Evolutionary conservation across 2,797 vertebrate genomes (phyloP).

Genomic region (Syngnathus acus): DNA sequence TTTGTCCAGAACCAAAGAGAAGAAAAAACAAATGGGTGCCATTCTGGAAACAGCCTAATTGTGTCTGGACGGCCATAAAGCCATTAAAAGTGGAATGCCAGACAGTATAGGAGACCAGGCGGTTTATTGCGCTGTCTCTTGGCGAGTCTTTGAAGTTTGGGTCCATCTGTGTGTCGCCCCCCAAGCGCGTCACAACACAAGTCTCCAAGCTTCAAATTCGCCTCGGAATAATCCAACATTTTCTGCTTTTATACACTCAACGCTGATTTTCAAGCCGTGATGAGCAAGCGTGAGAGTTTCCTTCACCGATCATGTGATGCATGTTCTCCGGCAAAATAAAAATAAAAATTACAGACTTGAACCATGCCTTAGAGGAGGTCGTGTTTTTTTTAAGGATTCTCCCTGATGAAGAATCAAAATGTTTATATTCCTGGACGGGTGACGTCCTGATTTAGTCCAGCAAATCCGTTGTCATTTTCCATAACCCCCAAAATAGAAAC

Average conservation of each 20-base stretch:
- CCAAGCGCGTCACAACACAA: constrained; percentile 77
- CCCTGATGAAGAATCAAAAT: background rate
- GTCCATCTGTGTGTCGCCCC: constrained; percentile 79
- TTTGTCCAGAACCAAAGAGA: constrained; percentile 76
- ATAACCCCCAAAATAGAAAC: constrained; percentile 12
- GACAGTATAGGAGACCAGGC: constrained; percentile 91
- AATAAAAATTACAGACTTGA: constrained; percentile 38
- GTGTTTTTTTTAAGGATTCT: constrained; percentile 9
- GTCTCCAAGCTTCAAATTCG: constrained; percentile 1
- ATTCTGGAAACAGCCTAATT: constrained; percentile 93
- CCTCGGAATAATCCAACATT: background rate
- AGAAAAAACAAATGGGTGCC: constrained; percentile 89
- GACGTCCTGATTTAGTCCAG: background rate
- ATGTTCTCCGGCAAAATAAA: background rate
- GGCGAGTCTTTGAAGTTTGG: constrained; percentile 89
- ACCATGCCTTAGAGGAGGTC: constrained; percentile 4
- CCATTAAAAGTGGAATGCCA: constrained; percentile 96
- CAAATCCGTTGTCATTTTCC: background rate
- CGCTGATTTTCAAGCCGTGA: constrained; percentile 3
- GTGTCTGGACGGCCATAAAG: constrained; percentile 95
- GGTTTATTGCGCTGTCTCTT: constrained; percentile 91
- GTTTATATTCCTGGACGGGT: background rate
- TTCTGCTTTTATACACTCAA: background rate
- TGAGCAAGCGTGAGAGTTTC: background rate
- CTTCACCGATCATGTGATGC: constrained; percentile 3